These are phyloP conservation scores for Calyptommatus sinebrachiatus DNA, from an alignment of 2,113 vertebrate species.

Conservation along the genomic window DNA sequence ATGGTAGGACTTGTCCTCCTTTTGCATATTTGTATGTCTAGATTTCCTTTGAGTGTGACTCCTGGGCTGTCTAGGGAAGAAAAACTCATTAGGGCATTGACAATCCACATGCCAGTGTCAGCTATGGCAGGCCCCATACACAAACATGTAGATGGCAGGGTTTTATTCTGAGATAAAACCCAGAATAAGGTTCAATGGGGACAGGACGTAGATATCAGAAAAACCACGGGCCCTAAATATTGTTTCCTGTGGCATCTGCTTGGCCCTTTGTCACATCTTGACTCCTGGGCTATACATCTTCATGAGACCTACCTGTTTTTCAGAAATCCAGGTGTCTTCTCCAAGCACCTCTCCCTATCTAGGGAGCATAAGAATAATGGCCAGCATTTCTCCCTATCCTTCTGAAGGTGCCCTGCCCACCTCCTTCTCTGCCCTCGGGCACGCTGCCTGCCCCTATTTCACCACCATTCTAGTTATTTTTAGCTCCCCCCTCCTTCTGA, in stretches of 20 bases:
- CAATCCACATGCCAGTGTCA: no score
- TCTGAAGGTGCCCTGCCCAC: constrained; percentile 24
- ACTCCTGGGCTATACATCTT: not conserved
- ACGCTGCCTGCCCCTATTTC: constrained; percentile 33
- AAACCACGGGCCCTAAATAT: not conserved
- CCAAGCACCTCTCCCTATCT: not conserved
- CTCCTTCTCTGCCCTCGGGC: constrained; percentile 5
- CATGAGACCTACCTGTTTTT: not conserved
- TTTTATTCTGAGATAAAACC: no score
- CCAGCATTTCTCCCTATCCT: not conserved
- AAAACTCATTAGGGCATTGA: not conserved
- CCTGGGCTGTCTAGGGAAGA: not conserved
- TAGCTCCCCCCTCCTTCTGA: constrained; percentile 4
- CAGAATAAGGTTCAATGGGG: no score
- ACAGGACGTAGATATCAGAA: not conserved
- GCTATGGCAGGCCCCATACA: no score
- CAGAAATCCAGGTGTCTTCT: not conserved
- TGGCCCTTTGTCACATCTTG: not conserved
- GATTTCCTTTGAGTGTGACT: not conserved
- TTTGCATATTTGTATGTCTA: not conserved
- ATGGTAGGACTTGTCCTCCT: not conserved
- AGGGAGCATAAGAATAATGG: not conserved
- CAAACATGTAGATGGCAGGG: no score
- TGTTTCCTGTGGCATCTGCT: not conserved
- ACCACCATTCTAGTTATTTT: constrained; percentile 27